These are phyloP conservation scores for Mus minutoides DNA, from an alignment of 2,797 vertebrate species.

Conservation along the genomic window DNA sequence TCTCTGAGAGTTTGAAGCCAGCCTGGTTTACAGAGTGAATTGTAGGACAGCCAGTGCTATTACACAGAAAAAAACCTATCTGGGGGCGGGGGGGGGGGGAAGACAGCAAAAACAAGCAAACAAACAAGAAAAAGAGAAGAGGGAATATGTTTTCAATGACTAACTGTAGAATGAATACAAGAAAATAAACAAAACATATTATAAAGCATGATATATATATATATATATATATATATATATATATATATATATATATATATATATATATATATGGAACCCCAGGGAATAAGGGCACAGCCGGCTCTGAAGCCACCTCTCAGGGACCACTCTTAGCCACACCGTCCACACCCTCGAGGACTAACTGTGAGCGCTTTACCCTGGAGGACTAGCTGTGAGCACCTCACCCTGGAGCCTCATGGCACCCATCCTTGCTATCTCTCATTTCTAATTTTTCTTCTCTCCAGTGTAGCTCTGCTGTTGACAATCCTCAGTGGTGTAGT, in stretches of 20 bases:
- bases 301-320: background rate
- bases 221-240: too few species aligned
- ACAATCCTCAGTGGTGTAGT: background rate
- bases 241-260: too few species aligned
- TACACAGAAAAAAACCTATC: background rate
- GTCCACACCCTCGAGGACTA: background rate
- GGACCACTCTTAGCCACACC: background rate
- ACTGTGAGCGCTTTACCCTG: accelerated
- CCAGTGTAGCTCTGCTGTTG: background rate
- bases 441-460: background rate
- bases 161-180: background rate
- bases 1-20: background rate
- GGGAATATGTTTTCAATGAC: background rate
- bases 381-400: accelerated
- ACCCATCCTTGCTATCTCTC: background rate
- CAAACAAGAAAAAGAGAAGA: background rate
- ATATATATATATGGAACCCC: background rate
- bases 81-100: too few species aligned
- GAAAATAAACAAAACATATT: background rate
- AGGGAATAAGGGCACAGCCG: background rate
- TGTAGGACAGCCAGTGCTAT: background rate
- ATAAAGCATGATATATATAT: background rate
- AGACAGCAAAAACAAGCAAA: background rate
- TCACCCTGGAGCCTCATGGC: background rate
- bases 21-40: background rate